These are phyloP conservation scores for Stictocephala bisonia DNA, from an alignment of 2,888 invertebrate species.

Conservation along the genomic window DNA sequence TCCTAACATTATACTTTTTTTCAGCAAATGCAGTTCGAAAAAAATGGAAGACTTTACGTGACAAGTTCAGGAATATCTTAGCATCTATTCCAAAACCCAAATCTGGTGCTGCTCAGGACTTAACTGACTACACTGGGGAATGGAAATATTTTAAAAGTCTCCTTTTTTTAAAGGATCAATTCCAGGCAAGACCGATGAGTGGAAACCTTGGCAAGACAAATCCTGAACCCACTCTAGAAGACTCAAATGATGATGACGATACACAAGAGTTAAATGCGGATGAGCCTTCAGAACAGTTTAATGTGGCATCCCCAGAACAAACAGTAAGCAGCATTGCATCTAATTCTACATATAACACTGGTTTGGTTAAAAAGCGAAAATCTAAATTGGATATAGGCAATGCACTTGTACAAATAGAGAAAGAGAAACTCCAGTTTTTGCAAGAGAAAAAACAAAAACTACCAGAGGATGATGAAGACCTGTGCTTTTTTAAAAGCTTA, in stretches of 20 bases:
- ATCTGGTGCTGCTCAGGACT: slow-evolving; percentile 35
- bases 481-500: slow-evolving; percentile 36
- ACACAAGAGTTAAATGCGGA: slow-evolving; percentile 7
- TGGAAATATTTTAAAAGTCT: slow-evolving; percentile 40
- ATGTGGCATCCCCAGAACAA: slow-evolving; percentile 3
- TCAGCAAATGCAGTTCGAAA: slow-evolving; percentile 18
- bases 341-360: slow-evolving; percentile 8
- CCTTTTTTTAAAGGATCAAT: slow-evolving; percentile 36
- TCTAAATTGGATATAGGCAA: slow-evolving; percentile 5
- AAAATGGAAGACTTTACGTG: slow-evolving; percentile 35
- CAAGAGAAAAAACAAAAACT: slow-evolving; percentile 12
- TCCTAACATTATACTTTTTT: slow-evolving; percentile 21
- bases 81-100: slow-evolving; percentile 38
- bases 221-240: slow-evolving; percentile 16
- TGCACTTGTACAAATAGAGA: slow-evolving; percentile 6
- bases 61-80: slow-evolving; percentile 22
- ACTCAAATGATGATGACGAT: slow-evolving; percentile 14
- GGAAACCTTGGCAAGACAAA: slow-evolving; percentile 27
- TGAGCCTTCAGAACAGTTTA: slow-evolving; percentile 10
- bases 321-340: slow-evolving; percentile 10
- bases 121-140: slow-evolving; percentile 15
- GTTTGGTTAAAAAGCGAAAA: slow-evolving; percentile 7
- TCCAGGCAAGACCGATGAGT: slow-evolving; percentile 12
- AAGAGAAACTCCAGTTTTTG: slow-evolving; percentile 13
- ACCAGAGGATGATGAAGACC: slow-evolving; percentile 25